Conservation (phyloP, 2,113 vertebrate genomes). For the Polypterus senegalus region DNA sequence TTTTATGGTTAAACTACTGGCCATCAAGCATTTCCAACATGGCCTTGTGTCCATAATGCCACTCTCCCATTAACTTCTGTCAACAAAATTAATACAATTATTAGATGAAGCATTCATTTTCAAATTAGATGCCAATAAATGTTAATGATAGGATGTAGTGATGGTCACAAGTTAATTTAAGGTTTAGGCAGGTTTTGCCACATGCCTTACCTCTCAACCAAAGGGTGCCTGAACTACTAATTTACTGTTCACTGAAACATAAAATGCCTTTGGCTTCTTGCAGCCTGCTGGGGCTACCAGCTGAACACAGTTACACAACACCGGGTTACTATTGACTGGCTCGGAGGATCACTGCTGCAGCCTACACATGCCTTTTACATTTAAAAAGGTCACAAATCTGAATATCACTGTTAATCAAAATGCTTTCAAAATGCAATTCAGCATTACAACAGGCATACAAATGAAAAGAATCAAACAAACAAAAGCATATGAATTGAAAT, state of each 20-base stretch:
- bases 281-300: constrained; percentile 7
- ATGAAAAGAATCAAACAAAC: no score
- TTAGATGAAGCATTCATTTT: no score
- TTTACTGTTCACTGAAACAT: background rate
- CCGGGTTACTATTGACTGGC: background rate
- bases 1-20: no score
- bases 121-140: background rate
- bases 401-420: background rate
- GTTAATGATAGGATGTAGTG: background rate
- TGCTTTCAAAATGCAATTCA: no score
- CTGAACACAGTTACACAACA: constrained; percentile 5
- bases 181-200: background rate
- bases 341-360: background rate
- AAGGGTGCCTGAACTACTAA: background rate
- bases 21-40: no score
- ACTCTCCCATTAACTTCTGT: no score
- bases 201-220: background rate
- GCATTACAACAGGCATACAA: no score
- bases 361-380: background rate
- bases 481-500: no score
- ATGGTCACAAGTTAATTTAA: background rate
- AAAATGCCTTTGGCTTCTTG: constrained; percentile 6
- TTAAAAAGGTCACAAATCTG: background rate
- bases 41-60: no score
- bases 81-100: no score